These are phyloP conservation scores for Aradophagus sp. DNA, from an alignment of 1,140 invertebrate species.

Conservation along the genomic window DNA sequence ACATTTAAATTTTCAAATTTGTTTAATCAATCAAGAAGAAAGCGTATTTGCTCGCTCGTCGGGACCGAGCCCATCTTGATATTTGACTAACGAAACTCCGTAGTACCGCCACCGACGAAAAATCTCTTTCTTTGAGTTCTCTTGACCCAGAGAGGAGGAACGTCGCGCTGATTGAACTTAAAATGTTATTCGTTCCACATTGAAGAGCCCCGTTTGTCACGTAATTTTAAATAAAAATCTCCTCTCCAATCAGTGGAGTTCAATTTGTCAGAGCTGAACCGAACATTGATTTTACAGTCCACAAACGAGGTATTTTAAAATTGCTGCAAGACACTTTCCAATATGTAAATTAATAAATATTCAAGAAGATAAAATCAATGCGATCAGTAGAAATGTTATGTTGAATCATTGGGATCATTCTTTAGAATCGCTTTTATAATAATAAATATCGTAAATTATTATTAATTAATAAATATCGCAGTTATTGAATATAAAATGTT, in stretches of 20 bases:
- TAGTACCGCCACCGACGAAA: conserved; percentile 21
- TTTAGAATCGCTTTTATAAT: too few species aligned
- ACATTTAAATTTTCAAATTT: conserved; percentile 13
- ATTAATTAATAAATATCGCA: too few species aligned
- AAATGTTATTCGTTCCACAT: conserved; percentile 29
- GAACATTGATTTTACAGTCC: too few species aligned
- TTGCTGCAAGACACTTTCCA: too few species aligned
- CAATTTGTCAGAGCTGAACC: too few species aligned
- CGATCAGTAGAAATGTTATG: too few species aligned
- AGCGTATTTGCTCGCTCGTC: conserved; percentile 21
- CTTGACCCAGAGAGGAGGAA: conserved; percentile 30
- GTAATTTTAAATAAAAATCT: conserved; percentile 16
- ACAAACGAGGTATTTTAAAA: too few species aligned
- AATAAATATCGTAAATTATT: too few species aligned
- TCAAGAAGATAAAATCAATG: too few species aligned
- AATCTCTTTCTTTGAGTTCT: conserved; percentile 45
- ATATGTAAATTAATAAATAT: too few species aligned
- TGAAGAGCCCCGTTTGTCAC: conserved; percentile 19
- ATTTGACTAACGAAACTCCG: conserved; percentile 40
- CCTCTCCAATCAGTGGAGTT: not conserved
- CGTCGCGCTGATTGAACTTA: conserved; percentile 25
- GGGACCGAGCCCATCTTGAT: conserved; percentile 20
- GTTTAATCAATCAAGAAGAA: conserved; percentile 20
- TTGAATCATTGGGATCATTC: too few species aligned
- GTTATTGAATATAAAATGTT: too few species aligned